Evolutionary conservation across 2,113 vertebrate species (phyloP), one percentile per base, ranked within the genome.

Genomic region (Rhynchomys soricoides): DNA sequence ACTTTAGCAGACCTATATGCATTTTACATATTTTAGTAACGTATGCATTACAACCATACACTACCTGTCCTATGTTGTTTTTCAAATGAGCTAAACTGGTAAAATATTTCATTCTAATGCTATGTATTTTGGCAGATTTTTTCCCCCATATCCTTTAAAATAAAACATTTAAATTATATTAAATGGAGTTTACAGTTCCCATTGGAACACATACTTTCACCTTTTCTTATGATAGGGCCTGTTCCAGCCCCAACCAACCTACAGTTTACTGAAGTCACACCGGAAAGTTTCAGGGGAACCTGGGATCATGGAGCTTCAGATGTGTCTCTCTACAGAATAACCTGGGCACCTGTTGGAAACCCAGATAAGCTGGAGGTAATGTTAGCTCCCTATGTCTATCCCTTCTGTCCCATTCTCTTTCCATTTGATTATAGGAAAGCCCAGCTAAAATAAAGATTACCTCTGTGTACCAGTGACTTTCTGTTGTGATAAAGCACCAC

Each of bases 221-320:
- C 3, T 97, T 97, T 97, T 97, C 59, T 97, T 97, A 6, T 81
- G 55, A 94, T n/a, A 99, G 99, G 98, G 43, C 95, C 96, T 21
- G 99, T 99, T 95, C 99, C 99, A 70, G 98, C 99, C 10, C 99
- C 99, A 7, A 98, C 98, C 92, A 99, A 99, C 98, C 98, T 99
- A 86, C 98, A 66, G 95, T 99, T 99, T 95, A 99, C 99, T 2
- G 99, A 99, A 5, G 98, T 99, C 81, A 99, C 98, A 45, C 98
- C 99, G 0, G 99, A 98, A 70, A 99, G 99, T 43, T 99, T 99
- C 98, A 98, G 99, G 97, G 99, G 98, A 55, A 99, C 99, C 1
- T 99, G 99, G 99, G 99, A 99, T 50, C 99, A 99, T 37, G 99
- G 99, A 43, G 99, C 99, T 89, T 98, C 99, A 0, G 99, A 99